These are phyloP conservation scores for Cetonia aurata DNA, from an alignment of 2,888 invertebrate genomes.

Conservation along the genomic window DNA sequence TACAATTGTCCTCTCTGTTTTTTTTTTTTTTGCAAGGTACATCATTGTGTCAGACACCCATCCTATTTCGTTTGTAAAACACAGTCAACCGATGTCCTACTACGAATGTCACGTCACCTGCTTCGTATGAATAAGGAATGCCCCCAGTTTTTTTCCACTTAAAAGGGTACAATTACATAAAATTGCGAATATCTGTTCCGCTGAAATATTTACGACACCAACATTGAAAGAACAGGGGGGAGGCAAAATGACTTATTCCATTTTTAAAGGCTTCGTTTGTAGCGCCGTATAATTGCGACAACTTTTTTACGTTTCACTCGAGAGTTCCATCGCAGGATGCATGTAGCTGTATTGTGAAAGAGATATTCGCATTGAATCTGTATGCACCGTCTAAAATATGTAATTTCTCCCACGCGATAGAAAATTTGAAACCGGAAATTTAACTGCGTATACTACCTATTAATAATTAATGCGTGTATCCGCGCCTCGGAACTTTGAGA, in stretches of 20 bases:
- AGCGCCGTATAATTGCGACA: conserved; percentile 29
- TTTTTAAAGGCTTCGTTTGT: conserved; percentile 34
- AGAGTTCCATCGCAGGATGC: too few species aligned
- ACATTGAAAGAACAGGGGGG: conserved; percentile 12
- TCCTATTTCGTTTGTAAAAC: conserved; percentile 25
- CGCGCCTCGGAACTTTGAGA: not conserved
- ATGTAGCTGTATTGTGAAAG: too few species aligned
- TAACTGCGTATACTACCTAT: conserved; percentile 2
- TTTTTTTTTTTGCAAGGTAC: not conserved
- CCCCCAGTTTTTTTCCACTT: conserved; percentile 20
- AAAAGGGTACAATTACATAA: conserved; percentile 38
- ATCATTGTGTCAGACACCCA: not conserved
- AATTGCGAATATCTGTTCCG: conserved; percentile 34
- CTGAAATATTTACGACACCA: conserved; percentile 26
- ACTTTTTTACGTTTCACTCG: not conserved
- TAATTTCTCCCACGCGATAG: not conserved
- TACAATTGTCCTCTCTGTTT: too few species aligned
- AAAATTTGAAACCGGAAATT: not conserved
- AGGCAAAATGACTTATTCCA: conserved; percentile 32
- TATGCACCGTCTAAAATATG: not conserved
- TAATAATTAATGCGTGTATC: not conserved
- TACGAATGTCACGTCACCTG: conserved; percentile 15
- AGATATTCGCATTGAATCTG: not conserved
- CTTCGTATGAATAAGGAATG: conserved; percentile 16
- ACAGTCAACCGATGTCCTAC: not conserved